Evolutionary conservation across 2,888 invertebrate genomes (phyloP), one percentile per base, ranked within the genome.

Genomic region (Chymomyza fuscimana): DNA sequence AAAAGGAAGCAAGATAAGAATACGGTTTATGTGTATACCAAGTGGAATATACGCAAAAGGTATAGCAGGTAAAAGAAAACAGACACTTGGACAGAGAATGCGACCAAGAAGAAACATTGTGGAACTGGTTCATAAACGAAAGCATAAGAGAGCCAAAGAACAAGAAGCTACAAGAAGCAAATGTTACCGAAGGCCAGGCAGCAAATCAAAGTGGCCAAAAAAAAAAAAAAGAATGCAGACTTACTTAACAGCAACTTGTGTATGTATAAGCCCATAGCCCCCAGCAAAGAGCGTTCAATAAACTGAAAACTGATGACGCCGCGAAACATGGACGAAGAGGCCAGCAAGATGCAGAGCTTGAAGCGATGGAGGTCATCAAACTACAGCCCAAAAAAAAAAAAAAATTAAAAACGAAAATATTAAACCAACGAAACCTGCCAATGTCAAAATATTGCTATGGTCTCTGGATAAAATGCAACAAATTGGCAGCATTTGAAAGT

Each of bases 361-460:
- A 63, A 32, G 32, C 32, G 52, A 63, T 52, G 71, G 84, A 81
- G 87, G 88, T 88, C 88, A 87, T 89, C 89, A 88, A 88, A 88
- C 89, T 89, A 79, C 12, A 15, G 12, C 12, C n/a, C 19, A 60
- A 10, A 25, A 56, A 64, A 54, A 19, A 62, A 62, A 61, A 61
- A 16, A 40, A 32, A 32, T 6, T n/a, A n/a, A 54, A 64, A 54
- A 32, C 6, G 7, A 32, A 32, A 9, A 32, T 32, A 32, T 32
- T 16, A 25, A 54, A 64, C 25, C 25, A 64, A 22, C 54, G 16
- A n/a, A 62, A 62, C 19, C 16, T 62, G 36, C 22, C 62, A 36
- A 19, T 56, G 10, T 19, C 56, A 58, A 15, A 6, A n/a, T 19
- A 12, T 46, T 51, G 4, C 25, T 25, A 25, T 25, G 25, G 25